Evolutionary conservation across 1,140 invertebrate genomes (phyloP).

Genomic region (Brevipalpus yothersi): DNA sequence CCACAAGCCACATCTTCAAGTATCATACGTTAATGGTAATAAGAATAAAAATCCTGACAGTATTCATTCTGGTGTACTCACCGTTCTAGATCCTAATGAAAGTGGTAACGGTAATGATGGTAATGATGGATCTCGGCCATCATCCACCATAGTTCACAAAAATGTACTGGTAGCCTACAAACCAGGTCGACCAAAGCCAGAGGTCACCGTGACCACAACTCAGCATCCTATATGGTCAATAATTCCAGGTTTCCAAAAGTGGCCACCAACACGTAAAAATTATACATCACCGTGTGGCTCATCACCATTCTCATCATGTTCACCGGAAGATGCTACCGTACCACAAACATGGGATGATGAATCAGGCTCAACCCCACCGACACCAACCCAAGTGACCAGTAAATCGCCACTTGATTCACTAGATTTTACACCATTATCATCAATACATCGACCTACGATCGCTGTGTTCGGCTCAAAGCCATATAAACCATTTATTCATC

Average conservation of each 20-base stretch:
- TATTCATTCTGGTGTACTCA: constrained; percentile 2
- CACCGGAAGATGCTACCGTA: not conserved
- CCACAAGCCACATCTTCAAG: not conserved
- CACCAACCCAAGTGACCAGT: not conserved
- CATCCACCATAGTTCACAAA: constrained; percentile 6
- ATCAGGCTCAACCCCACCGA: not conserved
- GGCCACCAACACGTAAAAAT: not conserved
- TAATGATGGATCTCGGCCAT: not conserved
- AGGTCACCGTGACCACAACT: not conserved
- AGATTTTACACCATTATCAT: not conserved
- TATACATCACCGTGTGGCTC: no score
- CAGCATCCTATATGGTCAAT: constrained; percentile 4
- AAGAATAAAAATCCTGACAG: constrained; percentile 6
- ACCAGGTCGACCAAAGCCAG: constrained; percentile 6
- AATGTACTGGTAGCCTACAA: constrained; percentile 8
- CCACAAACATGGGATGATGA: not conserved
- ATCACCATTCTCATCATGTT: no score
- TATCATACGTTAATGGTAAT: not conserved
- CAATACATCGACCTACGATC: not conserved
- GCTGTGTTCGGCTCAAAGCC: not conserved
- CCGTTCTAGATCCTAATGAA: constrained; percentile 2
- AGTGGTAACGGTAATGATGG: not conserved
- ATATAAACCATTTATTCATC: not conserved
- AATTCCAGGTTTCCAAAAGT: constrained; percentile 2
- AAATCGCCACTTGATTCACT: not conserved